phyloP scores from a whole-genome alignment of 2,888 invertebrate species.

The Scaptomyza polygonia region DNA sequence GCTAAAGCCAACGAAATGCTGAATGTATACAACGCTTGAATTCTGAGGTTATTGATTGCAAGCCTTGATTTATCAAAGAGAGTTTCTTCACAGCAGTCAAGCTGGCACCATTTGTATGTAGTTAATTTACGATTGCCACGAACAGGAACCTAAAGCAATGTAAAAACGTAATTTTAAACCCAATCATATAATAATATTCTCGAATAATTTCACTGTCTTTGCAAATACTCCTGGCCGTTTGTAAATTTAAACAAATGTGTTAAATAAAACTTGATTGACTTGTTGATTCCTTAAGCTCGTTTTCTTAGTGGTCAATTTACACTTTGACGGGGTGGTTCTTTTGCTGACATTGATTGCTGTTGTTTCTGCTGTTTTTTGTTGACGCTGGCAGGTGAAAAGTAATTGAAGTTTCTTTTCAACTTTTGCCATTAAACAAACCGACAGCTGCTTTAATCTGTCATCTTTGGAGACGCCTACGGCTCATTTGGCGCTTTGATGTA shows the following conservation, averaged over 20 bases:
- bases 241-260: background rate
- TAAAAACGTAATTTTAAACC: too few species aligned
- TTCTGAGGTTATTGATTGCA: slow-evolving; percentile 52
- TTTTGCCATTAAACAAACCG: slow-evolving; percentile 67
- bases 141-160: slow-evolving; percentile 10
- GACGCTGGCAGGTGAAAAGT: slow-evolving; percentile 61
- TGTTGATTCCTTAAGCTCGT: background rate
- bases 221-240: too few species aligned
- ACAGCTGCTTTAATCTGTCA: slow-evolving; percentile 54
- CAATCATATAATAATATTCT: background rate
- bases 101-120: slow-evolving; percentile 21
- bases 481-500: slow-evolving; percentile 69
- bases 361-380: slow-evolving; percentile 14
- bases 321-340: background rate
- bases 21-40: slow-evolving; percentile 21
- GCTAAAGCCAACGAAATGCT: slow-evolving; percentile 6
- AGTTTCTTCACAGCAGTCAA: slow-evolving; percentile 15
- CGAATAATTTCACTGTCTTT: background rate
- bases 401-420: slow-evolving; percentile 69
- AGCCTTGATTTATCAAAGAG: slow-evolving; percentile 52
- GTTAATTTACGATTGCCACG: slow-evolving; percentile 56
- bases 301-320: background rate
- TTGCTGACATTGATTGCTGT: slow-evolving; percentile 25
- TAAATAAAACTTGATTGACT: background rate
- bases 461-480: slow-evolving; percentile 33